Percentiles rank a stretch among this genome's conserved stretches.
Evolutionary conservation across 1,140 invertebrate species (phyloP).

Genomic region (Bombyx mori): ASM3026992v2 NC_085122.1:3463501-3464000

Average conservation of each 20-base stretch:
- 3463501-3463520: background rate
- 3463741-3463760: conserved; percentile 56
- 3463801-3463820: conserved; percentile 19
- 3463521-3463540: no score
- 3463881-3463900: conserved; percentile 1
- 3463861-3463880: conserved; percentile 5
- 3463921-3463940: conserved; percentile 34
- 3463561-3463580: no score
- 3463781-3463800: conserved; percentile 44
- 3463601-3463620: conserved; percentile 34
- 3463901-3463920: conserved; percentile 15
- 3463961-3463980: conserved; percentile 46
- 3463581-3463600: conserved; percentile 24
- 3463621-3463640: conserved; percentile 46
- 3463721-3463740: conserved; percentile 45
- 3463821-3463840: conserved; percentile 36
- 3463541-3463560: no score
- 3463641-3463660: conserved; percentile 40
- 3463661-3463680: conserved; percentile 7
- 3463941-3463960: conserved; percentile 26
- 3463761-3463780: conserved; percentile 42
- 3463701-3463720: conserved; percentile 43
- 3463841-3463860: conserved; percentile 19
- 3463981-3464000: conserved; percentile 31
- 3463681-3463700: conserved; percentile 58